Percentiles rank a stretch among this genome's conserved stretches.
phyloP scores from a whole-genome alignment of 2,888 invertebrate species.

The Dascillus cervinus region DNA sequence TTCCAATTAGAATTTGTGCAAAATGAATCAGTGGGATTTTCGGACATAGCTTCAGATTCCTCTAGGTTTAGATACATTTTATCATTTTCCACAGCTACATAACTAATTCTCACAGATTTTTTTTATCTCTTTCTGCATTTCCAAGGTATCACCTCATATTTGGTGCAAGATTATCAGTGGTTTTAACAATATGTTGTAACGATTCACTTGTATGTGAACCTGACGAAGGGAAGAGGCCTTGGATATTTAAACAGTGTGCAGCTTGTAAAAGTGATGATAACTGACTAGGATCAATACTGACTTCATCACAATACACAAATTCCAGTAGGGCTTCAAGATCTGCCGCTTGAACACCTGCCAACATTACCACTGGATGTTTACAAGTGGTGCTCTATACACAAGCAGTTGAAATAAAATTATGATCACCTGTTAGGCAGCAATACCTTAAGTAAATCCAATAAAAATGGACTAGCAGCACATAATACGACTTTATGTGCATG shows the following conservation, averaged over 20 bases:
- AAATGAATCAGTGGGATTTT: too few species aligned
- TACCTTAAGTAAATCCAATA: slow-evolving; percentile 54
- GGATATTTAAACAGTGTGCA: slow-evolving; percentile 54
- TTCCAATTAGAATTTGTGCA: too few species aligned
- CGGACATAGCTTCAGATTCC: too few species aligned
- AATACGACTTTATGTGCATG: slow-evolving; percentile 57
- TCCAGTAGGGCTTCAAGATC: slow-evolving; percentile 55
- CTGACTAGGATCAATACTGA: slow-evolving; percentile 55
- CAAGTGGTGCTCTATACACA: slow-evolving; percentile 53
- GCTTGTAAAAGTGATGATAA: slow-evolving; percentile 54
- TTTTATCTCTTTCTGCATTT: too few species aligned
- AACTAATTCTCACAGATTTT: too few species aligned
- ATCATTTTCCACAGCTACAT: too few species aligned
- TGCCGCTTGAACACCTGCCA: slow-evolving; percentile 53
- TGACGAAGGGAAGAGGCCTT: slow-evolving; percentile 54
- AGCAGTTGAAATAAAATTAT: too few species aligned
- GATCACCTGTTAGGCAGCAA: slow-evolving; percentile 10
- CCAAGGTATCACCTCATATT: too few species aligned
- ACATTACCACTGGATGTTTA: slow-evolving; percentile 57
- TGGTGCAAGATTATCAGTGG: too few species aligned
- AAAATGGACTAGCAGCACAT: slow-evolving; percentile 56
- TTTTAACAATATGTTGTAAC: too few species aligned
- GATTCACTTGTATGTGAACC: too few species aligned
- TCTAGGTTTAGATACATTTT: too few species aligned
- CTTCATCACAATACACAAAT: slow-evolving; percentile 56